phyloP scores from a whole-genome alignment of 1,140 invertebrate species.

The Heliconius eleuchia region DNA sequence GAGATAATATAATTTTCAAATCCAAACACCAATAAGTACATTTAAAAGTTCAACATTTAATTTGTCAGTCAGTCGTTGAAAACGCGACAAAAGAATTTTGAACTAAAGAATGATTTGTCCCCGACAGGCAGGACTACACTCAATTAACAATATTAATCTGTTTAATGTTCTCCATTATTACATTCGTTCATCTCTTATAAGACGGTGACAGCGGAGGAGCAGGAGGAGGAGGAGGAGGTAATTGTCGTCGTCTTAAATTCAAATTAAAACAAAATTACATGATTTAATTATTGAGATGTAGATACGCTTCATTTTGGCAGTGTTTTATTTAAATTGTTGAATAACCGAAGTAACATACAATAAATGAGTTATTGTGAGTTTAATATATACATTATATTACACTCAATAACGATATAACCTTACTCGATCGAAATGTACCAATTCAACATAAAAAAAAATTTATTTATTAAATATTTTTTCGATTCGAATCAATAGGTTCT shows the following conservation, averaged over 20 bases:
- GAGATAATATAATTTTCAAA: not conserved
- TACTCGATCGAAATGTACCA: too few relatives aligned
- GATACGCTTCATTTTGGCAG: slow-evolving; percentile 21
- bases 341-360: not conserved
- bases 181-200: slow-evolving; percentile 37
- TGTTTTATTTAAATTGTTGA: slow-evolving; percentile 26
- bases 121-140: slow-evolving; percentile 23
- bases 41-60: not conserved
- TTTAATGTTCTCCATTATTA: slow-evolving; percentile 39
- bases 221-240: not conserved
- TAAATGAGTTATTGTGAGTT: too few relatives aligned
- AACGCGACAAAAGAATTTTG: not conserved
- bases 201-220: not conserved
- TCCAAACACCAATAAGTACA: not conserved
- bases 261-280: slow-evolving; percentile 44
- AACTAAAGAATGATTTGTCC: slow-evolving; percentile 30
- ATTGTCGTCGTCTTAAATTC: slow-evolving; percentile 38
- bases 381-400: too few relatives aligned
- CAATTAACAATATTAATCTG: slow-evolving; percentile 46
- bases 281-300: slow-evolving; percentile 40
- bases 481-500: too few relatives aligned
- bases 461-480: too few relatives aligned
- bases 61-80: not conserved
- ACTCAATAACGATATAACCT: too few relatives aligned
- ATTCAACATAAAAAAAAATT: too few relatives aligned